Evolutionary conservation across 2,113 vertebrate genomes (phyloP).

Genomic region (Megaleporinus macrocephalus): DNA sequence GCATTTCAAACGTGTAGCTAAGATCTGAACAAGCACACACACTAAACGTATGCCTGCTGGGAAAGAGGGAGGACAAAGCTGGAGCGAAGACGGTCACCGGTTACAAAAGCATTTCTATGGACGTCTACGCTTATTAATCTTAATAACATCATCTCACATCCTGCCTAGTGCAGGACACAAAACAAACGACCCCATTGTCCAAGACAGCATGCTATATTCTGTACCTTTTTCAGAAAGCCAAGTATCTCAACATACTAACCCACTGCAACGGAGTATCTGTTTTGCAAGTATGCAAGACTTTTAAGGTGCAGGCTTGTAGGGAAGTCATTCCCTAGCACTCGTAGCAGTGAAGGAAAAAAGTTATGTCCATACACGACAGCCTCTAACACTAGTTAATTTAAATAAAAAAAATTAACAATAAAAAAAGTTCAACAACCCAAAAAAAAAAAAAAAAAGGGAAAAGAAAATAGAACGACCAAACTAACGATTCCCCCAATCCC

Average conservation of each 20-base stretch:
- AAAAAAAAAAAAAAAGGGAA: constrained; percentile 55
- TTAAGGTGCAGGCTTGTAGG: constrained; percentile 46
- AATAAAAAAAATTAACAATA: constrained; percentile 23
- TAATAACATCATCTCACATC: not conserved
- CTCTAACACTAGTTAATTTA: constrained; percentile 14
- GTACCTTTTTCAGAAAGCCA: constrained; percentile 9
- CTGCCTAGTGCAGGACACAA: not conserved
- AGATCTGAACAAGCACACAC: not conserved
- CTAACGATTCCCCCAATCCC: constrained; percentile 36
- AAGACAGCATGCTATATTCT: not conserved
- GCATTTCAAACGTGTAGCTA: not conserved
- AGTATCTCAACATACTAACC: not conserved
- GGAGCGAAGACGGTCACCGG: not conserved
- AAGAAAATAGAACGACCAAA: constrained; percentile 55
- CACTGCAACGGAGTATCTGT: not conserved
- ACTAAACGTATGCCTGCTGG: not conserved
- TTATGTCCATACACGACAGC: not conserved
- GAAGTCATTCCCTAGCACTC: not conserved
- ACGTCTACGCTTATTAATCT: not conserved
- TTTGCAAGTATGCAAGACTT: constrained; percentile 36
- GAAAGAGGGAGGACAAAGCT: not conserved
- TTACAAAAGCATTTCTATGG: constrained; percentile 14
- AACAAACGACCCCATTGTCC: not conserved
- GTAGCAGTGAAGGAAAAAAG: constrained; percentile 37
- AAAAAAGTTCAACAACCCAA: constrained; percentile 22